phyloP scores from a whole-genome alignment of 2,113 vertebrate species.

The Orientallactaga bullata region DNA sequence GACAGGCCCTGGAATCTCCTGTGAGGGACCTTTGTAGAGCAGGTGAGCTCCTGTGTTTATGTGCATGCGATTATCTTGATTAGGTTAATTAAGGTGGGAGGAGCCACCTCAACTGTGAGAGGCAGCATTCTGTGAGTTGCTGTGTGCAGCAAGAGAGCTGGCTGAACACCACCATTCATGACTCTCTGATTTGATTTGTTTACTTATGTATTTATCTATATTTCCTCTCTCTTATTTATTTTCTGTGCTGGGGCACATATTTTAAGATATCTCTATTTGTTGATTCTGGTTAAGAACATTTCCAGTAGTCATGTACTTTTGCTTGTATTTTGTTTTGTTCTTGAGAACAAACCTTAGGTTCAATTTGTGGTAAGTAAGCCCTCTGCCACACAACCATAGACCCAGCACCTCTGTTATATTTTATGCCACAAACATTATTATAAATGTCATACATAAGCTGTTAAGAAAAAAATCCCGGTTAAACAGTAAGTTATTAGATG shows the following conservation, averaged over 20 bases:
- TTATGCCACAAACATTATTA: not conserved
- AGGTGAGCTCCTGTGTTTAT: no score
- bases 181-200: no score
- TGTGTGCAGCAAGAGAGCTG: no score
- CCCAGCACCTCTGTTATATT: not conserved
- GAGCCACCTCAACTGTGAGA: no score
- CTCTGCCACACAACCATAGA: no score
- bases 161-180: no score
- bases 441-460: not conserved
- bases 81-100: no score
- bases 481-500: not conserved
- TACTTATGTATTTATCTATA: not conserved
- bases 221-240: not conserved
- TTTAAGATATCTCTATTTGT: not conserved
- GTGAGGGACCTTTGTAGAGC: no score
- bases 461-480: not conserved
- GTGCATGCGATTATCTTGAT: no score
- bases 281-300: not conserved
- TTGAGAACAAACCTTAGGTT: not conserved
- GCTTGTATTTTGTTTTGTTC: not conserved
- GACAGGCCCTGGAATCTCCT: no score
- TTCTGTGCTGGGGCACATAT: no score
- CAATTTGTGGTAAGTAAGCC: not conserved
- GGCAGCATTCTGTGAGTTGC: no score
- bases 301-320: not conserved